phyloP scores from a whole-genome alignment of 2,888 invertebrate species.

The Watsonalla cultraria region DNA sequence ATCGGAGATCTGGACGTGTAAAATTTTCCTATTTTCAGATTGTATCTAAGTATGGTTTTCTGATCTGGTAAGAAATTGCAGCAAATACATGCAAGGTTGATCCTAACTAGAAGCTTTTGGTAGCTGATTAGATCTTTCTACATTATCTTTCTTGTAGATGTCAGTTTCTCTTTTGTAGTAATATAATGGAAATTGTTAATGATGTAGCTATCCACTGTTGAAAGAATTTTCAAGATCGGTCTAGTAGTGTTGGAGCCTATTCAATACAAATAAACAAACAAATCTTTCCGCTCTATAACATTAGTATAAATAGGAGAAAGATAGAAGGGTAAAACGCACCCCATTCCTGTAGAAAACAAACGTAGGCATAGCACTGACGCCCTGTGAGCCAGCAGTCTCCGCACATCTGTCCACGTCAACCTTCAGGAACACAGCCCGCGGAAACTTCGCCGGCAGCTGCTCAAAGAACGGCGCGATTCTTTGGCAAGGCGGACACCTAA shows the following conservation, averaged over 20 bases:
- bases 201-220: no score
- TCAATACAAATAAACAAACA: neutral
- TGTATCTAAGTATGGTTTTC: no score
- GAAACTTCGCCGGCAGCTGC: constrained; percentile 91
- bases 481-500: constrained; percentile 98
- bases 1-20: neutral
- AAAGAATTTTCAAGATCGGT: no score
- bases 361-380: constrained; percentile 98
- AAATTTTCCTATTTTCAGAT: neutral
- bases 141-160: no score
- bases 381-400: constrained; percentile 91
- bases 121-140: no score
- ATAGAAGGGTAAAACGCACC: constrained; percentile 47
- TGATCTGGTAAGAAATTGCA: no score
- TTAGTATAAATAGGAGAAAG: no score
- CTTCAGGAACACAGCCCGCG: constrained; percentile 93
- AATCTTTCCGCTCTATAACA: neutral
- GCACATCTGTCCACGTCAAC: constrained; percentile 97
- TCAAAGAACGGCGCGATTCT: constrained; percentile 96
- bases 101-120: no score
- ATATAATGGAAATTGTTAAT: no score
- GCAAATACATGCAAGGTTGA: no score
- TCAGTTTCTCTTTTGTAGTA: no score
- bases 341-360: constrained; percentile 96
- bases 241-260: no score